Evolutionary conservation across 2,113 vertebrate species (phyloP).

Genomic region (Merops nubicus): DNA sequence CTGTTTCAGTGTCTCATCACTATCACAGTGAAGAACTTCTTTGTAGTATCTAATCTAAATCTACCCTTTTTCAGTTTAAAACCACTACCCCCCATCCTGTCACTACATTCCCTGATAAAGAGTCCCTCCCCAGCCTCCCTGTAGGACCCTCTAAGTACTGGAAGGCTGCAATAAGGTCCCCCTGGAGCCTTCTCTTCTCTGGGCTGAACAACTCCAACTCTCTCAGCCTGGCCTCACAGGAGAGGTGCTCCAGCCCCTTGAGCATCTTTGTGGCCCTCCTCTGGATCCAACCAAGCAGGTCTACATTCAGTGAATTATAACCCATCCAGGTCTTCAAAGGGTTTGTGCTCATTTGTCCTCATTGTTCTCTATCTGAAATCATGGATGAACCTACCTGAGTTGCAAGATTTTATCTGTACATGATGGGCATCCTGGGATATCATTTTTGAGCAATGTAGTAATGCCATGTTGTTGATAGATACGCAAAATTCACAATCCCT

Average conservation of each 20-base stretch:
- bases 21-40: background rate
- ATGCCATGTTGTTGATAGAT: too few species aligned
- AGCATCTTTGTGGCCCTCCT: background rate
- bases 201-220: background rate
- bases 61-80: background rate
- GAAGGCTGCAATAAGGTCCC: background rate
- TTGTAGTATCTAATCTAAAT: background rate
- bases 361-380: background rate
- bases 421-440: background rate
- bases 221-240: background rate
- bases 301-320: background rate
- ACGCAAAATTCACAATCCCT: background rate
- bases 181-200: background rate
- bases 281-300: background rate
- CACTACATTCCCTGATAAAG: background rate
- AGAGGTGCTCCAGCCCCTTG: background rate
- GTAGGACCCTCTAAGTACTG: background rate
- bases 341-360: background rate
- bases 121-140: background rate
- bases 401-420: background rate
- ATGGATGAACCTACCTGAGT: background rate
- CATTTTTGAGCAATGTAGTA: rapidly evolving
- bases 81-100: background rate
- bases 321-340: background rate
- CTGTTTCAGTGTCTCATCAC: background rate